Percentiles rank a stretch among this genome's conserved stretches.
Evolutionary conservation across 1,140 invertebrate genomes (phyloP).

Genomic region (Diuraphis noxia): DNA sequence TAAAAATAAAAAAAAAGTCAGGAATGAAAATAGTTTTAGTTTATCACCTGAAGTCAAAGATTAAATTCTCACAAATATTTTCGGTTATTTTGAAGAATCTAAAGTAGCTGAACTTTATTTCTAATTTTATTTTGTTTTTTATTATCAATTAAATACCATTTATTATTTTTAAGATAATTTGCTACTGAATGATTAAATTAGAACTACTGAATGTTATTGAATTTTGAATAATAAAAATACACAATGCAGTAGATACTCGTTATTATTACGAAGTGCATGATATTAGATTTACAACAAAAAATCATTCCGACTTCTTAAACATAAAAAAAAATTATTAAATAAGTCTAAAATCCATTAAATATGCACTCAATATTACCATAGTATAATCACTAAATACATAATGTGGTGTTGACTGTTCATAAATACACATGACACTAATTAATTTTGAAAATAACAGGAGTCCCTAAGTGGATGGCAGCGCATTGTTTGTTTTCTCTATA

Average conservation of each 20-base stretch:
- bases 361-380: not conserved
- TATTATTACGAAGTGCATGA: not conserved
- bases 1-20: conserved; percentile 36
- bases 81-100: not conserved
- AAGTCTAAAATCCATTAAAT: not conserved
- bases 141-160: not conserved
- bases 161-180: not conserved
- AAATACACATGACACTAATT: no score
- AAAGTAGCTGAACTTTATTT: not conserved
- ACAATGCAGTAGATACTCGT: not conserved
- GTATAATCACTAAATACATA: not conserved
- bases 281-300: not conserved
- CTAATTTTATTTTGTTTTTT: not conserved
- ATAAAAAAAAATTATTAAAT: not conserved
- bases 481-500: no score
- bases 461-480: no score
- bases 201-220: no score
- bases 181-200: not conserved
- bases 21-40: conserved; percentile 31
- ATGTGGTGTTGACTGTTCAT: not conserved
- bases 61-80: not conserved
- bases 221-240: not conserved
- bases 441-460: not conserved
- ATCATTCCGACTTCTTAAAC: not conserved
- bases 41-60: conserved; percentile 46